phyloP scores from a whole-genome alignment of 2,797 vertebrate genomes.

The Oreochromis mossambicus region DNA sequence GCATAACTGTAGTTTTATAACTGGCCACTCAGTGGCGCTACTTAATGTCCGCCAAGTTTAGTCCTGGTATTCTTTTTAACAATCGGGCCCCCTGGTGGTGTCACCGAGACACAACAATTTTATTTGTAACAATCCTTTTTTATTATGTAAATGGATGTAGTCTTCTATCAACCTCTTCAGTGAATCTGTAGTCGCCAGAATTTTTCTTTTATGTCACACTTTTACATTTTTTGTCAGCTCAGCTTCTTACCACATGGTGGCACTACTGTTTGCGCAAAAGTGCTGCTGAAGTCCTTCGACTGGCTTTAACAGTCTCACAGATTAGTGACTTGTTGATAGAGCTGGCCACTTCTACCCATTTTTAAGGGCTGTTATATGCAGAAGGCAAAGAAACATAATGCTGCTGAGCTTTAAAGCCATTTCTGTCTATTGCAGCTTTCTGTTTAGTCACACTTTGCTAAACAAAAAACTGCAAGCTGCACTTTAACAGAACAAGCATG shows the following conservation, averaged over 20 bases:
- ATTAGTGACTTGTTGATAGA: background rate
- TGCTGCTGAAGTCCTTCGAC: background rate
- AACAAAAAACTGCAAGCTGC: background rate
- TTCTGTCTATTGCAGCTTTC: background rate
- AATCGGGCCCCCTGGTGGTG: background rate
- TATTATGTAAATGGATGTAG: background rate
- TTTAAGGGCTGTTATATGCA: background rate
- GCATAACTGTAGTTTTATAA: background rate
- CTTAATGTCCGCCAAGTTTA: background rate
- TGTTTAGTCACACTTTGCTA: background rate
- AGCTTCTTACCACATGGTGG: background rate
- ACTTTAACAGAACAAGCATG: background rate
- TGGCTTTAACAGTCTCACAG: background rate
- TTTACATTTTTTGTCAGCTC: background rate
- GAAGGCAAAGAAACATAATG: background rate
- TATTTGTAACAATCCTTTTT: background rate
- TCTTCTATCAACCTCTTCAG: background rate
- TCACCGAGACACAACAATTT: too few relatives aligned
- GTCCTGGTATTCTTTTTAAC: background rate
- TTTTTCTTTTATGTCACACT: background rate
- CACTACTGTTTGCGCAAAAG: background rate
- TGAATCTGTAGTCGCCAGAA: background rate
- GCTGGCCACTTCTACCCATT: background rate
- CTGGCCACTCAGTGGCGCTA: background rate
- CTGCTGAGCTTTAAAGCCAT: accelerated